These are phyloP conservation scores for Clarias batrachus DNA, from an alignment of 2,113 vertebrate genomes.

Conservation along the genomic window DNA sequence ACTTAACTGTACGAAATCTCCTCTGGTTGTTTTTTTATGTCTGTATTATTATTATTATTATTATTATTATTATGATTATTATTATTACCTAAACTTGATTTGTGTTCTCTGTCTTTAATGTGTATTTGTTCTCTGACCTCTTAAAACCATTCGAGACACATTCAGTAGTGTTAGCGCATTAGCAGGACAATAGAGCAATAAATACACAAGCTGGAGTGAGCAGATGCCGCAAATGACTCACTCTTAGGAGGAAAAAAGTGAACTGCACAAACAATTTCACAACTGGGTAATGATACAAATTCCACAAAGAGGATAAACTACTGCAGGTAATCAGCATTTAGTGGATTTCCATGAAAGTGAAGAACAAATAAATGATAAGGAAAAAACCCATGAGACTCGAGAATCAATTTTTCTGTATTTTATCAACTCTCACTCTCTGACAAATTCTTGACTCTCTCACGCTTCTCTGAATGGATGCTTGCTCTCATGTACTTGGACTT, in stretches of 20 bases:
- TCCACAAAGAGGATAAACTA: background rate
- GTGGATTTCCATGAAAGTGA: background rate
- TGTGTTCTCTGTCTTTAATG: background rate
- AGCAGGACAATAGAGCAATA: background rate
- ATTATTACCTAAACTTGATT: too few species aligned
- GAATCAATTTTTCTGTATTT: background rate
- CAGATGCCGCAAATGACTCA: background rate
- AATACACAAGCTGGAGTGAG: background rate
- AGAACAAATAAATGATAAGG: background rate
- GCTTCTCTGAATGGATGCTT: background rate
- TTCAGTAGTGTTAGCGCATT: background rate
- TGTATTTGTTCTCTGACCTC: background rate
- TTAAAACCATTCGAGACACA: background rate
- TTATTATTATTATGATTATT: too few species aligned
- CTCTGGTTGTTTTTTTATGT: background rate
- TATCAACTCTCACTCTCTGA: background rate
- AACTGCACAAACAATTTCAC: background rate
- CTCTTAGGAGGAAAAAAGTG: background rate
- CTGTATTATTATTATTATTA: too few species aligned
- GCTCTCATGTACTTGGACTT: background rate
- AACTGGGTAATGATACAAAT: background rate
- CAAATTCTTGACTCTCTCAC: background rate
- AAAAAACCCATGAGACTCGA: background rate
- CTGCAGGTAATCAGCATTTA: background rate
- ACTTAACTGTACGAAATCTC: background rate